Evolutionary conservation across 2,113 vertebrate species (phyloP), one percentile per base, ranked within the genome.

Genomic region (Rhombomys opimus): DNA sequence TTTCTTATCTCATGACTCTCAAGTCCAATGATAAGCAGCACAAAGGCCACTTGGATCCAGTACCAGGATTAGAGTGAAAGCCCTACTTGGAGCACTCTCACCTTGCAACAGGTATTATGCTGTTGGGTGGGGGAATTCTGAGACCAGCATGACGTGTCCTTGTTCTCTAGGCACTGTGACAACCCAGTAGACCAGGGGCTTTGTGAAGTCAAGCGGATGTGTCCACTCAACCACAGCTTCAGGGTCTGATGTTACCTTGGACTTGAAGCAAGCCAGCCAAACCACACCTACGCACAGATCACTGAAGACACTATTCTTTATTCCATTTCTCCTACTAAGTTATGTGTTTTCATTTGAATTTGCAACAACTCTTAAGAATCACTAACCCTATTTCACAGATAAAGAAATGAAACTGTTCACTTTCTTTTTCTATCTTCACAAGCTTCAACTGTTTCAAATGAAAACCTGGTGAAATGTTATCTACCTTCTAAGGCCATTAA

Each of bases 401-500:
- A 61, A 94, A 81, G 35, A 76, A 90, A 17, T 59, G 68, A 87
- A 89, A 76, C 59, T 84, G 54, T 59, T 89, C 23, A 80, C 59
- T 12, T 59, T 91, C 46, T 46, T 46, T 82, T 13, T 35, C 15
- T 25, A 75, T 91, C 35, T 22, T 97, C 27, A 81, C 75, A 76
- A 76, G 13, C 10, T 91, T 76, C n/a, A 84, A 7, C 72, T 96
- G 90, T 84, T 89, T 95, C 41, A 92, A 80, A 59, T 84, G 41
- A 95, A 92, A 95, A 90, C 11, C 57, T 82, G 59, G 84, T 89
- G 75, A 87, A 61, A 87, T 72, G 27, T 4, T 93, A 65, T 59
- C 85, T 91, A 76, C 38, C 7, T 92, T 78, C 13, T 15, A 90
- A 70, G 11, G 0, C 73, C 91, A 17, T 96, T 80, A 77, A 87